Evolutionary conservation across 2,113 vertebrate genomes (phyloP), one percentile per base, ranked within the genome.

Genomic region (Suricata suricatta): DNA sequence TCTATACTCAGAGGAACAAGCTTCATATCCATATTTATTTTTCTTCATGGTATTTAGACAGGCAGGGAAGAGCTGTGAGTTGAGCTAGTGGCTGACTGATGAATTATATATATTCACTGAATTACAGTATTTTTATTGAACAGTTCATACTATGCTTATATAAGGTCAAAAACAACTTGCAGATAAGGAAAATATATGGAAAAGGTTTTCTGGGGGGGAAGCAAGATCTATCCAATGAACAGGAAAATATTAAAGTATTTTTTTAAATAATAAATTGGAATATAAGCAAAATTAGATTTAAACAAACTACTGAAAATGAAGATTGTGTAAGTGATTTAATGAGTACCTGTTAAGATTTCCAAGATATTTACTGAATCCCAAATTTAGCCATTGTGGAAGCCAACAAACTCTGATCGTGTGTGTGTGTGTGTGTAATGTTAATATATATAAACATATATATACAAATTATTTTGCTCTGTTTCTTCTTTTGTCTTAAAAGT

Each of bases 251-350:
- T 88, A 87, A 63, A 69, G 52, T 21, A 19, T 15, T 71, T 69
- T 72, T 41, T 0, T 25, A 76, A 79, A 88, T 68, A 5, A 47
- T 50, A n/a, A 54, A 31, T 63, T 64, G 1, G 35, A 88, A 33
- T 72, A 74, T 41, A 57, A 86, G 21, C 33, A 88, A 94, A 90
- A 90, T 72, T 85, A 25, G 1, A 88, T 91, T 82, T 90, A 85
- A 44, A 0, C 29, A 82, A 94, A 86, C 64, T 47, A 27, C 79
- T 82, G 9, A 94, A 95, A 96, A 92, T 41, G 82, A 88, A 64
- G 15, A 76, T 29, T 47, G 3, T 63, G 2, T 35, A 71, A 60
- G 1, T 88, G 86, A 66, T 52, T 74, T 15, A 64, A n/a, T 89
- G 11, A 72, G 1, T 15, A 86, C 74, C 14, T 88, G 1, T 71